These are phyloP conservation scores for Trogon melanurus DNA, from an alignment of 2,113 vertebrate genomes.

Conservation along the genomic window DNA sequence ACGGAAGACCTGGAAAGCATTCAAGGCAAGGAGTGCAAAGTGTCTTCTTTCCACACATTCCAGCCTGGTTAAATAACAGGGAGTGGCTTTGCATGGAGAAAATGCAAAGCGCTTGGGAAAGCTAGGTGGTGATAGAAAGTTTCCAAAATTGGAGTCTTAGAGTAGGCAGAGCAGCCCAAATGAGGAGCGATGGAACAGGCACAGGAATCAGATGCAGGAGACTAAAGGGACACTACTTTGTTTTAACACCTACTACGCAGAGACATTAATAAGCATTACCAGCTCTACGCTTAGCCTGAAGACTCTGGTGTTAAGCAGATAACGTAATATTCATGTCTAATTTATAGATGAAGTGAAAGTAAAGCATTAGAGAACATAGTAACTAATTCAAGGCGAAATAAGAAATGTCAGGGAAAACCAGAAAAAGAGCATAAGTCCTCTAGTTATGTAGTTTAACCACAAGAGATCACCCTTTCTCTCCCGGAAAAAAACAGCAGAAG, in stretches of 20 bases:
- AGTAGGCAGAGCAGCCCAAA: background rate
- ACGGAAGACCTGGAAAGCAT: background rate
- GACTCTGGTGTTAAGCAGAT: background rate
- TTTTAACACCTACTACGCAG: background rate
- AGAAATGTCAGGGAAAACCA: background rate
- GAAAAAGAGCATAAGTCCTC: background rate
- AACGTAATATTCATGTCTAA: background rate
- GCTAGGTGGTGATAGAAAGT: constrained; percentile 28
- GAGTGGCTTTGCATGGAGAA: constrained; percentile 38
- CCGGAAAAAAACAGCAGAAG: background rate
- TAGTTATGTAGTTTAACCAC: constrained; percentile 6
- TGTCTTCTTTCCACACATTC: constrained; percentile 61
- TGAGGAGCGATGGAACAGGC: background rate
- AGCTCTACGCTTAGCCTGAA: background rate
- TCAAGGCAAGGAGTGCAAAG: constrained; percentile 42
- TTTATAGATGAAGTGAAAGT: background rate
- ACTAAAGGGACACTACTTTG: background rate
- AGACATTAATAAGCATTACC: background rate
- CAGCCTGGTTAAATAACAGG: constrained; percentile 26
- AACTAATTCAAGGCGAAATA: background rate
- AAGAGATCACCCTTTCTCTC: constrained; percentile 35
- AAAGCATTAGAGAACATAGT: background rate
- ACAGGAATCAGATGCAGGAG: background rate
- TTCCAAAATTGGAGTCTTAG: background rate
- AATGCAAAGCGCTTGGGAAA: constrained; percentile 23